Evolutionary conservation across 2,888 invertebrate species (phyloP), one percentile per base, ranked within the genome.

Genomic region (Anthophora plumipes): DNA sequence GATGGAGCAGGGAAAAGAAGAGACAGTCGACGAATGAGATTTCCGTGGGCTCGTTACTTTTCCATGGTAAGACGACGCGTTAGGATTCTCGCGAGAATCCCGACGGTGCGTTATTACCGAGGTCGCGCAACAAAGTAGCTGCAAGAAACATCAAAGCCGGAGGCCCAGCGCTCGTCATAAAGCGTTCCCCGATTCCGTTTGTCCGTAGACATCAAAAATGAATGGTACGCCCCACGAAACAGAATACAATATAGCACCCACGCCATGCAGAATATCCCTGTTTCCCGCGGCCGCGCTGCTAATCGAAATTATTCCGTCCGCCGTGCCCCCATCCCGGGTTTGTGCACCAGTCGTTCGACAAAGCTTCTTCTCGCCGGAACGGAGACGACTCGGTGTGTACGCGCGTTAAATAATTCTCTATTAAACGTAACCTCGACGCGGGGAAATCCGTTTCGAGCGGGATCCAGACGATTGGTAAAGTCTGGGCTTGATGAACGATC

Each of bases 111-210:
- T 71, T 71, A 63, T 63, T 57, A 50, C 31, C 60, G 31, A 31
- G 76, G 57, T 48, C 59, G 64, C 31, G 64, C 69, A 60, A 69
- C 52, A 54, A 70, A 77, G 69, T 76, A 46, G 22, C 11, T 70
- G 77, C 78, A 66, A 73, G 78, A 69, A 73, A 80, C 78, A 80
- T 80, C 78, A 77, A 80, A 77, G 66, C 11, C 31, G 31, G 31
- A 4, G 31, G 31, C 5, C 52, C 31, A 46, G 20, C 37, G 39
- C 59, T 39, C 72, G 70, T 77, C 76, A 77, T 81, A 75, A 84
- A 81, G 54, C 75, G 71, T 71, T 78, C 72, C 59, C 61, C 75
- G 60, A 76, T 82, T 82, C 78, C 82, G 82, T 79, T 84, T 82
- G 77, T 70, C 77, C 73, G 46, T 41, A 31, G 11, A 37, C 66